Percentiles rank a stretch among this genome's conserved stretches.
These are phyloP conservation scores for Scaptomyza reducta DNA, from an alignment of 2,888 invertebrate species.

Conservation along the genomic window DNA sequence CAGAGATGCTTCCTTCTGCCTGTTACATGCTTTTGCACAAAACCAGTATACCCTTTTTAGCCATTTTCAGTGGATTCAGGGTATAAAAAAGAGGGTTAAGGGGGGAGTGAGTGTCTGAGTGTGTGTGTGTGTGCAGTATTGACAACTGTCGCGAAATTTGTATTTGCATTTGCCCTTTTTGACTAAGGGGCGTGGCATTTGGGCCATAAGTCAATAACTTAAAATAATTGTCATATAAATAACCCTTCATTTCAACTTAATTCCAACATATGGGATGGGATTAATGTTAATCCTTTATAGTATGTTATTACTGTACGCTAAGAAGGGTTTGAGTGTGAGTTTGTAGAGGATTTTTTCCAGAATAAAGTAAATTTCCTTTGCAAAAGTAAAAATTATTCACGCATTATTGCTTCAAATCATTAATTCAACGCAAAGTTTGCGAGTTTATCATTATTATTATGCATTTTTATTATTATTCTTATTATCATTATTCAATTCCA, in stretches of 20 bases:
- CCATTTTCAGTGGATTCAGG: too few species aligned
- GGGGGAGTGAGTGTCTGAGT: too few species aligned
- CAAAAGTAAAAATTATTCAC: neutral
- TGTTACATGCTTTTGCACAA: too few species aligned
- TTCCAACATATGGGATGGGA: constrained; percentile 44
- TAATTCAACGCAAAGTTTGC: neutral
- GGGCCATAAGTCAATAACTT: constrained; percentile 58
- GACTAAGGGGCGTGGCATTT: constrained; percentile 41
- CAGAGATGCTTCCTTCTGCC: too few species aligned
- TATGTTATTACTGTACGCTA: too few species aligned
- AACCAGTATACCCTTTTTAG: too few species aligned
- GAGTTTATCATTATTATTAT: constrained; percentile 25
- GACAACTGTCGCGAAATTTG: constrained; percentile 52
- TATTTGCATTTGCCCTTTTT: constrained; percentile 43
- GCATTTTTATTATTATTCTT: too few species aligned
- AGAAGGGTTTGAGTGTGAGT: too few species aligned
- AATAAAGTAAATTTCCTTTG: too few species aligned
- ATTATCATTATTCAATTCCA: constrained; percentile 46
- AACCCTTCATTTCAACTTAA: constrained; percentile 47
- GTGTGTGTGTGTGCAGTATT: neutral
- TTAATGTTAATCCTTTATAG: constrained; percentile 31
- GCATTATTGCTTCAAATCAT: neutral
- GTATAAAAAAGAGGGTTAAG: too few species aligned
- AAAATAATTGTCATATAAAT: constrained; percentile 57
- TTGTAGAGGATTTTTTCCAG: too few species aligned